Evolutionary conservation across 2,888 invertebrate species (phyloP), one percentile per base, ranked within the genome.

Genomic region (Drosophila lutescens): DNA sequence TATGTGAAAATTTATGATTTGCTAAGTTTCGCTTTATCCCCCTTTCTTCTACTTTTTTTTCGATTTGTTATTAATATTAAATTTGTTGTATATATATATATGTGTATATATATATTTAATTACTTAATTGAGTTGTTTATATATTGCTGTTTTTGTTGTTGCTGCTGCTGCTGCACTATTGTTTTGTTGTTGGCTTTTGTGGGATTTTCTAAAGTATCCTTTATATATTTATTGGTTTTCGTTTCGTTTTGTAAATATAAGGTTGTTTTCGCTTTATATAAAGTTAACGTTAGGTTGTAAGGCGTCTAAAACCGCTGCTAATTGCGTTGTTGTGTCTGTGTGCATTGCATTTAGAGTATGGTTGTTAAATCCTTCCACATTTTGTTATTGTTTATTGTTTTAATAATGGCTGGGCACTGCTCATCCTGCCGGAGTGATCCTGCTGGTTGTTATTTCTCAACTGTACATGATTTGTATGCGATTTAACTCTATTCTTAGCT

Each of bases 381-480:
- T 20, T 15, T 12, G 2, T 34, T 12, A 6, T 34, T 10, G 44
- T 23, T 44, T 53, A 43, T 60, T 60, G 23, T 58, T 40, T 30
- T 34, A 8, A 30, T 30, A 44, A 69, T 30, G 56, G 67, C 32
- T 51, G 26, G 56, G 53, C 32, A 30, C 30, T 4, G 34, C 12
- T 12, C 34, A 34, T 13, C 34, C 34, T 44, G 44, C 15, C 47
- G 20, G 20, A 20, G 20, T 23, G 23, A n/a, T 47, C 15, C 49
- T 47, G 38, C 44, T 62, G 58, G 62, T 4, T 10, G 17, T 32
- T 32, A 17, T 65, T 17, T 56, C 74, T 90, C 74, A 89, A 83
- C 91, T 91, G 88, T 91, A 91, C 91, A 91, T 76, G 78, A 88
- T 86, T 87, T 90, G 89, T 73, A 91, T 90, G 81, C 86, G 87